Conservation (phyloP, 2,797 vertebrate genomes). For the Pristis pectinata region DNA sequence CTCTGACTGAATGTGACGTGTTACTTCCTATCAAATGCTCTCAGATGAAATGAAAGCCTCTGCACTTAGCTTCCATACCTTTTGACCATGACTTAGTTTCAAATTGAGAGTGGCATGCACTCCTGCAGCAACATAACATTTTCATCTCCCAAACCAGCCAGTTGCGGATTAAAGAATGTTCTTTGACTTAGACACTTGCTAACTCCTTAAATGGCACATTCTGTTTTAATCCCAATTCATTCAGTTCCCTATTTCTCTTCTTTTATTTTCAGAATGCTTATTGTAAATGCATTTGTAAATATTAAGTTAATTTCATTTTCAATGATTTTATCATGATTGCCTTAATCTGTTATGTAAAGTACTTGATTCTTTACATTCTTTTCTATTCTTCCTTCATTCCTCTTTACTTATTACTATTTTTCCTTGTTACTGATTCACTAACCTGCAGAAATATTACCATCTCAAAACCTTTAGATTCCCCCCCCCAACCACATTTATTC, state of each 20-base stretch:
- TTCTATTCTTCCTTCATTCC: background rate
- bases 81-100: background rate
- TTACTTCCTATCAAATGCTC: background rate
- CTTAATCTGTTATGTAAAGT: background rate
- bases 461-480: background rate
- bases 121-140: background rate
- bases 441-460: background rate
- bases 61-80: background rate
- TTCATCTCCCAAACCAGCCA: background rate
- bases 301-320: background rate
- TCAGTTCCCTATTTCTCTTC: background rate
- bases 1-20: background rate
- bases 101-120: background rate
- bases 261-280: background rate
- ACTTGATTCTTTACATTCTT: background rate
- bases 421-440: background rate
- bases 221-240: background rate
- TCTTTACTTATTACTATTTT: background rate
- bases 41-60: background rate
- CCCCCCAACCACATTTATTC: background rate
- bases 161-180: background rate
- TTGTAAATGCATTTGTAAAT: background rate
- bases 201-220: background rate
- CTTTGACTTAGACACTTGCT: too few relatives aligned
- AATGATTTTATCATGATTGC: background rate